Evolutionary conservation across 2,888 invertebrate genomes (phyloP).

Genomic region (Zeuzera pyrina): DNA sequence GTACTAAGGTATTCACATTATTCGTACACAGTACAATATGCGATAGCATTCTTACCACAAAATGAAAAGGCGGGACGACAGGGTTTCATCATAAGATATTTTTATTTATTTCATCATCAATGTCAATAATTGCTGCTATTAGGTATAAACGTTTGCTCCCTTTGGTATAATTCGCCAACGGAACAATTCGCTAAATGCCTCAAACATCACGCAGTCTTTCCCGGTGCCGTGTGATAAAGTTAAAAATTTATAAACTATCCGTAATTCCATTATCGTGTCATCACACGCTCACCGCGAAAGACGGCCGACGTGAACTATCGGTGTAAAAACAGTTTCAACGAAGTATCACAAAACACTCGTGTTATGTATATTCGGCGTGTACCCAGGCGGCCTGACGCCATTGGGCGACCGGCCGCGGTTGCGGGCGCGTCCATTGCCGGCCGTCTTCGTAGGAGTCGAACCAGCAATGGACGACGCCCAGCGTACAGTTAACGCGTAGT

Average conservation of each 20-base stretch:
- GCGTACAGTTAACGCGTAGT: slow-evolving; percentile 44
- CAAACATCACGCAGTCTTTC: slow-evolving; percentile 29
- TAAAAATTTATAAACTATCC: not conserved
- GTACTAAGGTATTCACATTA: slow-evolving; percentile 68
- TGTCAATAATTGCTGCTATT: slow-evolving; percentile 40
- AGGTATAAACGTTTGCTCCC: slow-evolving; percentile 40
- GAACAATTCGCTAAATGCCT: slow-evolving; percentile 51
- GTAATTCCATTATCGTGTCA: slow-evolving; percentile 1
- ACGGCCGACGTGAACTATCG: slow-evolving; percentile 27
- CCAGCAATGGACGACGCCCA: slow-evolving; percentile 45
- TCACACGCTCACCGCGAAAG: slow-evolving; percentile 36
- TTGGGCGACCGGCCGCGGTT: slow-evolving; percentile 19
- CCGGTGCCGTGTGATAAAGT: slow-evolving; percentile 10
- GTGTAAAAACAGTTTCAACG: slow-evolving; percentile 43
- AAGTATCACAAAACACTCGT: slow-evolving; percentile 44
- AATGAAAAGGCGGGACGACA: slow-evolving; percentile 62
- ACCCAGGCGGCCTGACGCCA: slow-evolving; percentile 19
- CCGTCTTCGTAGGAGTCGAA: slow-evolving; percentile 12
- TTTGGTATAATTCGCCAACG: slow-evolving; percentile 48
- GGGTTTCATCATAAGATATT: slow-evolving; percentile 51
- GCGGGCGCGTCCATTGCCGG: slow-evolving; percentile 29
- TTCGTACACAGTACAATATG: slow-evolving; percentile 56
- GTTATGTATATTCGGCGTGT: slow-evolving; percentile 30
- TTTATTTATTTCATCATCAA: slow-evolving; percentile 45
- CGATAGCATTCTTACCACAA: slow-evolving; percentile 61